Conservation (phyloP, 2,113 vertebrate genomes). For the Channa maculata region DNA sequence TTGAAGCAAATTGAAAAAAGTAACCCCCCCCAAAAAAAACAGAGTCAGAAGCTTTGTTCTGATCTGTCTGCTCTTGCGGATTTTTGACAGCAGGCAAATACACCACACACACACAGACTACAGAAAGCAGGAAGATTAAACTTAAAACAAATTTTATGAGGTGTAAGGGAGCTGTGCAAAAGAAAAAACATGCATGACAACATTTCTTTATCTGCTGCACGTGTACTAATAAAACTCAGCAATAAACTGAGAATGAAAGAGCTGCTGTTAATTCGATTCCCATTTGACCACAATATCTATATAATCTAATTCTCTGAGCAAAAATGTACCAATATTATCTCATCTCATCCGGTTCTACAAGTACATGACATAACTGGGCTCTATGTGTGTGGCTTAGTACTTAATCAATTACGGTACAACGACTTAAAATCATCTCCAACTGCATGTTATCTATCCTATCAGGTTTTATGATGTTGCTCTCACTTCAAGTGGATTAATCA, state of each 20-base stretch:
- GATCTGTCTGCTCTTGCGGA: constrained; percentile 25
- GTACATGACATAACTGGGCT: not conserved
- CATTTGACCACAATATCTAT: constrained; percentile 37
- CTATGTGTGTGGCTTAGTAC: not conserved
- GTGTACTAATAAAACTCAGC: constrained; percentile 39
- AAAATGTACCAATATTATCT: constrained; percentile 11
- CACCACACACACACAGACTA: constrained; percentile 20
- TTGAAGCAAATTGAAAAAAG: constrained; percentile 31
- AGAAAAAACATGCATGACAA: constrained; percentile 32
- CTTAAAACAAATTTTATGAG: constrained; percentile 60
- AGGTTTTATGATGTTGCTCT: constrained; percentile 44
- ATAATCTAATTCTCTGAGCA: constrained; percentile 14
- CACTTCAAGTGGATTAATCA: constrained; percentile 32
- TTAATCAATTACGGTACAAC: constrained; percentile 6
- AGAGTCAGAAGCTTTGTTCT: constrained; percentile 13
- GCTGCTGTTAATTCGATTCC: constrained; percentile 14
- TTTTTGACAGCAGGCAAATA: constrained; percentile 39
- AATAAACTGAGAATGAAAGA: constrained; percentile 16
- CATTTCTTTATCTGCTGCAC: constrained; percentile 43
- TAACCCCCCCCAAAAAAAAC: constrained; percentile 7
- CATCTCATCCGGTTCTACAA: not conserved
- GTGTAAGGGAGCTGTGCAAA: constrained; percentile 48
- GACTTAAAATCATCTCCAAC: constrained; percentile 12
- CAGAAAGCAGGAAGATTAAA: not conserved
- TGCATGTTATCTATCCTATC: constrained; percentile 41